These are phyloP conservation scores for Drosophila parabipectinata DNA, from an alignment of 1,140 invertebrate species.

Conservation along the genomic window DNA sequence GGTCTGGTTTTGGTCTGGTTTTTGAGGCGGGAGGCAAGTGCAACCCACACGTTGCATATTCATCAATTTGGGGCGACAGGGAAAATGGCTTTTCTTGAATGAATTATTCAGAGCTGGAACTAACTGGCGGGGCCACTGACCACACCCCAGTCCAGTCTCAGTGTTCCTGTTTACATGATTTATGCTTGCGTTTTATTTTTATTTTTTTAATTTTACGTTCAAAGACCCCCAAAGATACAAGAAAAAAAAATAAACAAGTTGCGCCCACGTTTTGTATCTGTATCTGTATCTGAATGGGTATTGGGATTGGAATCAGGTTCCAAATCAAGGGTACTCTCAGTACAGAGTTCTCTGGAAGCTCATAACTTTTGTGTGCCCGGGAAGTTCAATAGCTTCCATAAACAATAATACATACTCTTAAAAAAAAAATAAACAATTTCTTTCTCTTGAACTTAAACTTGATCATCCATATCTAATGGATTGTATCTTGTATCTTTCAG, in stretches of 20 bases:
- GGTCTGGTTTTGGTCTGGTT: slow-evolving; percentile 6
- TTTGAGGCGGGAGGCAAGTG: not conserved
- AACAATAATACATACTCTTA: not conserved
- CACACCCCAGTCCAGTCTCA: slow-evolving; percentile 47
- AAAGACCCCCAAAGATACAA: slow-evolving; percentile 51
- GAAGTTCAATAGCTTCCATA: not conserved
- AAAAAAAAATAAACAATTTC: not conserved
- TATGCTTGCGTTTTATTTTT: slow-evolving; percentile 42
- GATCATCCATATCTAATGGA: too few species aligned
- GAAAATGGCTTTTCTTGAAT: slow-evolving; percentile 78
- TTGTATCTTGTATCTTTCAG: too few species aligned
- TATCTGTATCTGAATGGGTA: not conserved
- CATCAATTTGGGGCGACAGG: slow-evolving; percentile 51
- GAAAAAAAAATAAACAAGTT: slow-evolving; percentile 18
- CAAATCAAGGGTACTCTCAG: slow-evolving; percentile 6
- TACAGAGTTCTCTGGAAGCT: slow-evolving; percentile 1
- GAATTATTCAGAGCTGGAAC: slow-evolving; percentile 67
- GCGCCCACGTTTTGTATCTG: slow-evolving; percentile 24
- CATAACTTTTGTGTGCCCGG: not conserved
- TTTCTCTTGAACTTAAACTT: not conserved
- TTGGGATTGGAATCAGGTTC: slow-evolving; percentile 24
- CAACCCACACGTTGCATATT: slow-evolving; percentile 65
- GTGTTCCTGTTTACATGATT: slow-evolving; percentile 47
- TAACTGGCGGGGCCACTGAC: slow-evolving; percentile 63
- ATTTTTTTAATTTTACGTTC: slow-evolving; percentile 30